These are phyloP conservation scores for Cochlearius cochlearius DNA, from an alignment of 2,113 vertebrate species.

Conservation along the genomic window DNA sequence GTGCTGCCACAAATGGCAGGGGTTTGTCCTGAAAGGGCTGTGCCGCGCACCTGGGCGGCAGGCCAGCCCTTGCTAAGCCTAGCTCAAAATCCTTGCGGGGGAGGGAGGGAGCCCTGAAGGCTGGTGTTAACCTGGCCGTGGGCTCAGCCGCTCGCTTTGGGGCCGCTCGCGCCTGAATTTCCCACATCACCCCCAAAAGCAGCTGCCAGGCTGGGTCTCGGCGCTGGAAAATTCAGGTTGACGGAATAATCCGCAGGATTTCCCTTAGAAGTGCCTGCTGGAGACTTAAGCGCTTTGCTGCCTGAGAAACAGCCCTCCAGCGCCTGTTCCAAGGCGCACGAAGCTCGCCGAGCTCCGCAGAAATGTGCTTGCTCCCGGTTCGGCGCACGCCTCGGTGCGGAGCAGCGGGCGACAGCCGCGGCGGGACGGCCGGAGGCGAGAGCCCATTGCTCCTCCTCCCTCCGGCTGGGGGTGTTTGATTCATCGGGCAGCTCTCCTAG, in stretches of 20 bases:
- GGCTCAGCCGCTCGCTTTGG: not conserved
- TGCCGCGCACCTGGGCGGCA: not conserved
- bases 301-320: not conserved
- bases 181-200: not conserved
- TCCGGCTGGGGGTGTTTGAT: not conserved
- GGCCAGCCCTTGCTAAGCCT: not conserved
- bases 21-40: not conserved
- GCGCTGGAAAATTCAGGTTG: not conserved
- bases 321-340: not conserved
- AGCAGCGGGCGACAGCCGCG: not conserved
- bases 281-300: not conserved
- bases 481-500: fast-evolving
- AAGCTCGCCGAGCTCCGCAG: fast-evolving
- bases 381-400: not conserved
- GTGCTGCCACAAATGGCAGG: not conserved
- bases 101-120: not conserved
- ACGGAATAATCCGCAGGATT: not conserved
- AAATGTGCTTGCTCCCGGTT: fast-evolving
- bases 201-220: not conserved
- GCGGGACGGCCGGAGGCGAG: not conserved
- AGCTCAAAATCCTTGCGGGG: not conserved
- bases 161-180: not conserved
- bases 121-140: not conserved
- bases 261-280: not conserved
- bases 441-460: not conserved